A percentile compares a stretch with the other conserved stretches of the same genome.
These are phyloP conservation scores for Pedetes capensis DNA, from an alignment of 2,113 vertebrate species.

Conservation along the genomic window DNA sequence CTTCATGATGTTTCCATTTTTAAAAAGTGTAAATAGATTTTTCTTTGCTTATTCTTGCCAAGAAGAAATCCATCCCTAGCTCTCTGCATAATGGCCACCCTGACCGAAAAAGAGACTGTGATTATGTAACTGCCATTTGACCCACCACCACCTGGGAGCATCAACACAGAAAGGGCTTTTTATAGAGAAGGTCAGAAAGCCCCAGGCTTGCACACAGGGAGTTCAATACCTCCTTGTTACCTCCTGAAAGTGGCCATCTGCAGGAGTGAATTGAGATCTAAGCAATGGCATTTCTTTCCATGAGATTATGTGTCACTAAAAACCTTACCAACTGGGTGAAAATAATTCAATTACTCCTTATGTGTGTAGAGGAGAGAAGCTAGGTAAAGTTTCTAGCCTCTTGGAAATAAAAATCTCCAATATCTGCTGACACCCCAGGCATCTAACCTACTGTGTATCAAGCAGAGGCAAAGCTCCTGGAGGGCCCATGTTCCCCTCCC, in stretches of 20 bases:
- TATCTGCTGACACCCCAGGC: slow-evolving; percentile 26
- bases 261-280: neutral
- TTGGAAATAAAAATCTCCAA: slow-evolving; percentile 10
- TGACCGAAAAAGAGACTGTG: slow-evolving; percentile 7
- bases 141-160: neutral
- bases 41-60: slow-evolving; percentile 50
- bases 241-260: slow-evolving; percentile 39
- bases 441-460: neutral
- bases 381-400: neutral
- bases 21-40: neutral
- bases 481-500: neutral
- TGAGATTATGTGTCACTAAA: slow-evolving; percentile 54
- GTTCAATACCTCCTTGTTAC: neutral
- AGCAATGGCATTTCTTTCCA: slow-evolving; percentile 30
- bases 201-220: neutral
- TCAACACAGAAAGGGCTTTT: slow-evolving; percentile 56
- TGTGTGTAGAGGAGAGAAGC: neutral
- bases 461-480: neutral
- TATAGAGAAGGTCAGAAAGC: slow-evolving; percentile 58
- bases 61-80: slow-evolving; percentile 52
- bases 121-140: slow-evolving; percentile 60
- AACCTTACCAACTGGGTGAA: slow-evolving; percentile 45
- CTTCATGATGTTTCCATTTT: neutral
- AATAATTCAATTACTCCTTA: slow-evolving; percentile 37
- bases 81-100: slow-evolving; percentile 26